Evolutionary conservation across 2,113 vertebrate species (phyloP), one percentile per base, ranked within the genome.

Genomic region (Butastur rufipennis): DNA sequence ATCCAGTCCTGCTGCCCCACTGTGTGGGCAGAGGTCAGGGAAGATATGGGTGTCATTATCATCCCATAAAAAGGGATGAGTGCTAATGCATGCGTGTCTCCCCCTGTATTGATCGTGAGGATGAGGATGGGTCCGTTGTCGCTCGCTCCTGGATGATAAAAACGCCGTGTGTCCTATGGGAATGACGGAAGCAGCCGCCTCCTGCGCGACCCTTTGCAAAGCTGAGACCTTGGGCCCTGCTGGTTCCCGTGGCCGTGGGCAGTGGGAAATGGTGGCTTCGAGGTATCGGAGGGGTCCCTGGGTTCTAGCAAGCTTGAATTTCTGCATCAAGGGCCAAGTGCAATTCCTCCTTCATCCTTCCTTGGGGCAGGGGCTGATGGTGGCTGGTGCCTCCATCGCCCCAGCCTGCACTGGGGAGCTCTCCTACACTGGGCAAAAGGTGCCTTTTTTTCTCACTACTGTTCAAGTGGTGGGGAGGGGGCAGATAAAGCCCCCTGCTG

Each of bases 121-220:
- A 34, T 36, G 82, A 45, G 59, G 61, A 5, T 47, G 67, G 63
- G 40, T 32, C 82, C 6, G 0, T 68, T 26, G n/a, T 21, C 2
- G 2, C 87, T 62, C 3, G 8, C 40, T 67, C 61, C 55, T 3
- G 59, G 40, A 12, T 70, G 73, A 84, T 80, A 18, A 13, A 66
- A 63, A 21, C 1, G 1, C 66, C 7, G 0, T 4, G 32, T 32
- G 48, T 73, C 63, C 92, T 3, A 0, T 26, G 47, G 83, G 85
- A 81, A 31, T 2, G 75, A 21, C n/a, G 79, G 67, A 19, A 62
- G 31, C 16, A n/a, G 26, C 61, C 1, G 25, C 43, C 63, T 5
- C 43, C 62, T 4, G 38, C 2, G 0, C 10, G 11, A 73, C 55
- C 38, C 68, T 5, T 13, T 6, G 42, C 2, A 7, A 36, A 13